These are phyloP conservation scores for Etheostoma perlongum DNA, from an alignment of 2,797 vertebrate species.

Conservation along the genomic window DNA sequence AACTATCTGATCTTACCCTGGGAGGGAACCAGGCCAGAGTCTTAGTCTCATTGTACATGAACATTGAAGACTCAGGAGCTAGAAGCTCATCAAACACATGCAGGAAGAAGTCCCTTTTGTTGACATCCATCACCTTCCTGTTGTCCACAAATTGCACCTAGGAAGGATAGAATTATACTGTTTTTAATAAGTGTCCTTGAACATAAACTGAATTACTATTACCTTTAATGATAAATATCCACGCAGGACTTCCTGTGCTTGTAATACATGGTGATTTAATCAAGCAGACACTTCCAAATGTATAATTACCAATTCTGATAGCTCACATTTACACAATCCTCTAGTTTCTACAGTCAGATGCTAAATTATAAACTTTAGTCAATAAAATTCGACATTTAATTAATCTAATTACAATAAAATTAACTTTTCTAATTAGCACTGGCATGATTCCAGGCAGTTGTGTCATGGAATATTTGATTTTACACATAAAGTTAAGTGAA, in stretches of 20 bases:
- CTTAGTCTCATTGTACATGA: conserved; percentile 89
- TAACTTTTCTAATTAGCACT: not conserved
- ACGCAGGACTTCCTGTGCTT: not conserved
- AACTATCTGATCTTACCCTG: conserved; percentile 78
- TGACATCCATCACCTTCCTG: conserved; percentile 81
- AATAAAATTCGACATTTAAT: not conserved
- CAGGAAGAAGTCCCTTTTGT: conserved; percentile 92
- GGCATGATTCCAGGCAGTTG: not conserved
- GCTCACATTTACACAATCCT: conserved; percentile 1
- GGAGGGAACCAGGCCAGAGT: conserved; percentile 95
- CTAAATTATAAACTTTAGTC: not conserved
- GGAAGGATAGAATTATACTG: not conserved
- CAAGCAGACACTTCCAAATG: not conserved
- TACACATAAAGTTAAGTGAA: not conserved
- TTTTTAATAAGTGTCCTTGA: not conserved
- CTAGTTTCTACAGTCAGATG: not conserved
- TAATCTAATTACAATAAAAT: not conserved
- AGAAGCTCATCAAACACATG: conserved; percentile 90
- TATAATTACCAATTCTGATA: not conserved
- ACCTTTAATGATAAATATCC: not conserved
- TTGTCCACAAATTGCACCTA: conserved; percentile 82
- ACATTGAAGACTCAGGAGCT: conserved; percentile 89
- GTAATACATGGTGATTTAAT: not conserved
- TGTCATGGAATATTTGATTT: not conserved
- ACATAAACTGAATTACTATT: not conserved